phyloP scores from a whole-genome alignment of 2,888 invertebrate species.

The Acrobasis consociella region DNA sequence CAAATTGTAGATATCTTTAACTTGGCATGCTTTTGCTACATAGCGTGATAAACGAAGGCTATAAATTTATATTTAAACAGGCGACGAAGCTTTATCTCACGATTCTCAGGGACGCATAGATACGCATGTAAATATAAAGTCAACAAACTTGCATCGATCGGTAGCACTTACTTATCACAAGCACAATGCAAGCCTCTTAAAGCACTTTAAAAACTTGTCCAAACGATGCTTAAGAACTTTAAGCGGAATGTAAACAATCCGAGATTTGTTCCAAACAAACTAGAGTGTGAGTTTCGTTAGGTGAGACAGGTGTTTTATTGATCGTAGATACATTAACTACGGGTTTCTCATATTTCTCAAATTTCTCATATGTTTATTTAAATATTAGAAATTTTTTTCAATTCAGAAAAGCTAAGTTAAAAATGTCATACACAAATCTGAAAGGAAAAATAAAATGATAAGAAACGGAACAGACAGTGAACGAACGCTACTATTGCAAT shows the following conservation, averaged over 20 bases:
- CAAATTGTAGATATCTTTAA: constrained; percentile 22
- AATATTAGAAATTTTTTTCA: background rate
- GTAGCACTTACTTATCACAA: constrained; percentile 34
- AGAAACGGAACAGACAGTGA: constrained; percentile 30
- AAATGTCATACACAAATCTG: background rate
- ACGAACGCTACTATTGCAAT: constrained; percentile 39
- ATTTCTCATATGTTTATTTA: no score
- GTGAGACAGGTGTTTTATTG: constrained; percentile 23
- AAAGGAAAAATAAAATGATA: background rate
- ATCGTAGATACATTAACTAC: no score
- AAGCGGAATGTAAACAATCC: constrained; percentile 42
- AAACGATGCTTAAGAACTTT: constrained; percentile 39
- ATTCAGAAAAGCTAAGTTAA: background rate
- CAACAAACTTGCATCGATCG: constrained; percentile 29
- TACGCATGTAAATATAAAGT: constrained; percentile 26
- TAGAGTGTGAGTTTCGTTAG: constrained; percentile 28
- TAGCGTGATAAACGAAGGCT: constrained; percentile 26
- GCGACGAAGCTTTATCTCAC: constrained; percentile 24
- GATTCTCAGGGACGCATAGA: constrained; percentile 16
- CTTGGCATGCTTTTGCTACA: constrained; percentile 22
- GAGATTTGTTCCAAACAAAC: constrained; percentile 38
- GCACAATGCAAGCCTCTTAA: constrained; percentile 38
- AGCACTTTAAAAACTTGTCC: constrained; percentile 41
- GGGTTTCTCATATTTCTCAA: no score
- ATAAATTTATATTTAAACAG: constrained; percentile 31